Evolutionary conservation across 2,113 vertebrate species (phyloP).

Genomic region (Zeus faber): DNA sequence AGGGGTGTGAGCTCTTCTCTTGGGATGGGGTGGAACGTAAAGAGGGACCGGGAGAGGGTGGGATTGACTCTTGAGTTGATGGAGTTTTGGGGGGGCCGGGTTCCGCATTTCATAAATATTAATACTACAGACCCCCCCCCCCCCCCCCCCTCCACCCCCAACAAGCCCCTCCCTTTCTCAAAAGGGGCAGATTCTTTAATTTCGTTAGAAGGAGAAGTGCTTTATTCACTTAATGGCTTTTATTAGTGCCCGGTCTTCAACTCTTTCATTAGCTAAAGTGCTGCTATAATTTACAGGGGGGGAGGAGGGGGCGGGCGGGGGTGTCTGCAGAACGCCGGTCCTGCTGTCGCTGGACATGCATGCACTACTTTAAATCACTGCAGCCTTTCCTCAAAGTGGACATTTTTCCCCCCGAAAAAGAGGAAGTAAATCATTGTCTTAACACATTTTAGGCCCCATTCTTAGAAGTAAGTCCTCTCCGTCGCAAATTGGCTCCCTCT

Average conservation of each 20-base stretch:
- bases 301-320: slow-evolving; percentile 48
- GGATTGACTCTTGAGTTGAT: slow-evolving; percentile 65
- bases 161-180: slow-evolving; percentile 71
- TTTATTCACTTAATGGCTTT: slow-evolving; percentile 87
- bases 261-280: slow-evolving; percentile 87
- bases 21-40: slow-evolving; percentile 74
- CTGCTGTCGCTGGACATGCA: neutral
- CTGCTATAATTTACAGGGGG: slow-evolving; percentile 84
- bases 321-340: slow-evolving; percentile 39
- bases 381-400: slow-evolving; percentile 40
- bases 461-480: no score
- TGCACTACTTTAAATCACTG: slow-evolving; percentile 15
- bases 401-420: slow-evolving; percentile 9
- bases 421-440: no score
- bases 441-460: no score
- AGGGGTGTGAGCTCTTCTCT: slow-evolving; percentile 67
- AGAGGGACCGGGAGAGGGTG: slow-evolving; percentile 64
- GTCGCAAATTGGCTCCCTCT: no score
- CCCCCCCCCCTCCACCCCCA: slow-evolving; percentile 73
- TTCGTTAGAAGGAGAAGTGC: slow-evolving; percentile 84
- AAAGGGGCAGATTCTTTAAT: slow-evolving; percentile 81
- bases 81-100: slow-evolving; percentile 50
- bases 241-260: slow-evolving; percentile 83
- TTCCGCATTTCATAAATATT: slow-evolving; percentile 86
- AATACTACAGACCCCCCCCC: slow-evolving; percentile 78